Conservation (phyloP, 2,113 vertebrate species). For the Melanerpes formicivorus region DNA sequence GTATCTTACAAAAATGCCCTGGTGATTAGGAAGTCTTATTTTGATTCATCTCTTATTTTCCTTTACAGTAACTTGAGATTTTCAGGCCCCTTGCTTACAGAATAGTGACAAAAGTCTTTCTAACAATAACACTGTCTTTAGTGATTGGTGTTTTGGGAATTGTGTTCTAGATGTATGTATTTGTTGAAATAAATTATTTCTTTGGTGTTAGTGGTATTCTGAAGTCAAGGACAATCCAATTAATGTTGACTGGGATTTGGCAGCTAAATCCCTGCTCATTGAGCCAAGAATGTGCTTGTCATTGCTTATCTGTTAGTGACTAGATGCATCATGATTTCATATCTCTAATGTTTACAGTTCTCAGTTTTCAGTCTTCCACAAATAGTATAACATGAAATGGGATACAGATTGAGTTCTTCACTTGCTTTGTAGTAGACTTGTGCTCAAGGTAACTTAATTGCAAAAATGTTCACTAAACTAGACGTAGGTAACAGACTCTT, state of each 20-base stretch:
- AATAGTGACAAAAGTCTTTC: background rate
- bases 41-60: background rate
- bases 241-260: conserved; percentile 57
- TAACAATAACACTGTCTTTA: background rate
- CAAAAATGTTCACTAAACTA: background rate
- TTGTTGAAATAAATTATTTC: background rate
- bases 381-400: background rate
- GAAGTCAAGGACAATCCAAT: conserved; percentile 39
- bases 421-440: background rate
- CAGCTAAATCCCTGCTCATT: conserved; percentile 25
- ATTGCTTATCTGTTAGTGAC: conserved; percentile 33
- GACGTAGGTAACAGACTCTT: rapidly evolving
- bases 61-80: background rate
- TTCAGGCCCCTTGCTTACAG: background rate
- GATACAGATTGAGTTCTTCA: background rate
- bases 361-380: background rate
- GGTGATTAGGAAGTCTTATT: background rate
- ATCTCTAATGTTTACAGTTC: background rate
- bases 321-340: conserved; percentile 5
- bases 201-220: conserved; percentile 10
- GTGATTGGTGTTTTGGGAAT: background rate
- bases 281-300: conserved; percentile 41
- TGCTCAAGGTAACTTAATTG: background rate
- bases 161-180: background rate
- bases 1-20: background rate